Base-by-base conservation (phyloP, 2,797 vertebrate genomes). In the Lindbergichthys nudifrons region DNA sequence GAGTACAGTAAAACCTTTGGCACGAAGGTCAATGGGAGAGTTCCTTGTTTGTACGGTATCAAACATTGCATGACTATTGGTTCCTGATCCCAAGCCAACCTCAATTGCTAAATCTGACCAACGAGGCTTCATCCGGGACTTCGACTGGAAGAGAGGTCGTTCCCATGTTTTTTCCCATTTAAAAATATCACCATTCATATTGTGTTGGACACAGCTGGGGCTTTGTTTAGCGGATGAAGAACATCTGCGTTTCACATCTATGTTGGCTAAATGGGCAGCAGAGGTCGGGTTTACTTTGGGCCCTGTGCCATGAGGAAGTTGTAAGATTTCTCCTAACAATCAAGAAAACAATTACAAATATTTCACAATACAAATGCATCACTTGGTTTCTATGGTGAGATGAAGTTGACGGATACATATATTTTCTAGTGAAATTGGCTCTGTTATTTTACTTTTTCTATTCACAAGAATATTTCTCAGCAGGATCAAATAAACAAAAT, bases 241-340 rank as follows among this genome's bases (percentile, higher is more conserved):
- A 86, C 92, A 93, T 88, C 90, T 94, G 92, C 0, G 71, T 80
- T 91, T 87, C 78, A 84, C 87, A 91, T 93, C 80, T 80, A 74
- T 19, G 61, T 75, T 13, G 65, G 61, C 8, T 30, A 77, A 43
- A 77, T 47, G 46, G 23, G 41, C 65, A 84, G 51, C 54, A 15
- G 57, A 73, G 76, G 79, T 69, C 16, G 39, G 5, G 51, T 67
- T 73, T 81, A 43, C 57, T 76, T 79, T 59, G 39, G 85, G 75
- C 67, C 42, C 1, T 26, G 60, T 80, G 76, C 58, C 75, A 85
- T 58, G 32, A 90, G 92, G 90, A 94, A 91, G 78, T 83, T 54
- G 41, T 10, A 26, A 45, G 57, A 26, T 76, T 84, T 77, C 3
- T 72, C 8, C 42, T 57, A 19, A 56, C 60, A 26, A 70, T 75